phyloP scores from a whole-genome alignment of 2,888 invertebrate genomes.

The Gordius sp. region DNA sequence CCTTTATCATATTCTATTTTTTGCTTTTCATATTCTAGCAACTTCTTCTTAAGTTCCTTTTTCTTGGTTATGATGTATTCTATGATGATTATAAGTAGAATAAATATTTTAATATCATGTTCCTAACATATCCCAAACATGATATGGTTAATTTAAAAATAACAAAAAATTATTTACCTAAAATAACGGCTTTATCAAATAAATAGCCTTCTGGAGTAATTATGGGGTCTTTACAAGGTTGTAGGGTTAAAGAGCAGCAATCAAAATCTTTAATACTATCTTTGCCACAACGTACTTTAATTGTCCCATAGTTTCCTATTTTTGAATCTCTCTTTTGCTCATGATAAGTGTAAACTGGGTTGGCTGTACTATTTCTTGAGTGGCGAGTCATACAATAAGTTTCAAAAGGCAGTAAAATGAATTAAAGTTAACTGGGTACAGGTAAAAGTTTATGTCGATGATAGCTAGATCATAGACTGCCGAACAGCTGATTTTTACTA shows the following conservation, averaged over 20 bases:
- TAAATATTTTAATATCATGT: too few relatives aligned
- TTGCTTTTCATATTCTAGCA: slow-evolving; percentile 56
- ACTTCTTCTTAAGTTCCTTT: slow-evolving; percentile 54
- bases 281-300: slow-evolving; percentile 48
- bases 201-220: slow-evolving; percentile 67
- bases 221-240: slow-evolving; percentile 76
- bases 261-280: slow-evolving; percentile 85
- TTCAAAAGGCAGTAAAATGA: too few relatives aligned
- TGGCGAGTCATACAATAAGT: slow-evolving; percentile 56
- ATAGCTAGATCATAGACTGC: too few relatives aligned
- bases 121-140: too few relatives aligned
- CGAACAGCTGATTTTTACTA: too few relatives aligned
- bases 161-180: slow-evolving; percentile 27
- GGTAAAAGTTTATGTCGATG: too few relatives aligned
- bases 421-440: too few relatives aligned
- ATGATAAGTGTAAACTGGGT: slow-evolving; percentile 87
- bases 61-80: slow-evolving; percentile 81
- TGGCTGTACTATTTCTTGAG: slow-evolving; percentile 87
- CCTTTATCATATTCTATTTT: slow-evolving; percentile 5
- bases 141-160: too few relatives aligned
- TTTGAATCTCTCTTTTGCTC: slow-evolving; percentile 63
- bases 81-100: neutral
- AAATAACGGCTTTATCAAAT: slow-evolving; percentile 81
- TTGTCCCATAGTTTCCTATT: slow-evolving; percentile 44
- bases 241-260: slow-evolving; percentile 78